Evolutionary conservation across 2,113 vertebrate species (phyloP).

Genomic region (Puffinus mauretanicus): DNA sequence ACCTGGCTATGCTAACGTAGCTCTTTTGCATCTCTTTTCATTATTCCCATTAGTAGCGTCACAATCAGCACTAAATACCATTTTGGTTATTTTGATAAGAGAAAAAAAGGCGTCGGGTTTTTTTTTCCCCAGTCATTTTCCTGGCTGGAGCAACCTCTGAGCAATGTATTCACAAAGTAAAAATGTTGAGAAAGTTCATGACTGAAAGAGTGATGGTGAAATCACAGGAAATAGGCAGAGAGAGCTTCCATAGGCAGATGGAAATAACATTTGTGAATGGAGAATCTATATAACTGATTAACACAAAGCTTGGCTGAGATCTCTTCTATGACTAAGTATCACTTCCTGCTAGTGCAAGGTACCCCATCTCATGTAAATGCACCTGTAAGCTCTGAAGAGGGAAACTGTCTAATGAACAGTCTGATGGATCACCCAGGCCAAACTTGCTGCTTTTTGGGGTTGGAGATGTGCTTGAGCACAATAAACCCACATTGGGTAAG

Average conservation of each 20-base stretch:
- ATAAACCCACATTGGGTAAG: background rate
- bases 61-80: background rate
- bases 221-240: background rate
- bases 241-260: background rate
- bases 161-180: background rate
- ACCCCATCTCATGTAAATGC: background rate
- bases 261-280: background rate
- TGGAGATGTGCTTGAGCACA: background rate
- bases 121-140: background rate
- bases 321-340: background rate
- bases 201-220: background rate
- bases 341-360: background rate
- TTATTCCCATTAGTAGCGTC: background rate
- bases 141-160: background rate
- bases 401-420: background rate
- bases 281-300: background rate
- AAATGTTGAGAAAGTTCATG: background rate
- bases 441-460: background rate
- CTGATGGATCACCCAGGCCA: background rate
- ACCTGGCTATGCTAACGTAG: background rate
- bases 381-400: background rate
- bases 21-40: background rate
- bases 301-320: background rate
- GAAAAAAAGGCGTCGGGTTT: background rate
- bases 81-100: background rate